Conservation (phyloP, 2,113 vertebrate genomes). For the Odocoileus hemionus region DNA sequence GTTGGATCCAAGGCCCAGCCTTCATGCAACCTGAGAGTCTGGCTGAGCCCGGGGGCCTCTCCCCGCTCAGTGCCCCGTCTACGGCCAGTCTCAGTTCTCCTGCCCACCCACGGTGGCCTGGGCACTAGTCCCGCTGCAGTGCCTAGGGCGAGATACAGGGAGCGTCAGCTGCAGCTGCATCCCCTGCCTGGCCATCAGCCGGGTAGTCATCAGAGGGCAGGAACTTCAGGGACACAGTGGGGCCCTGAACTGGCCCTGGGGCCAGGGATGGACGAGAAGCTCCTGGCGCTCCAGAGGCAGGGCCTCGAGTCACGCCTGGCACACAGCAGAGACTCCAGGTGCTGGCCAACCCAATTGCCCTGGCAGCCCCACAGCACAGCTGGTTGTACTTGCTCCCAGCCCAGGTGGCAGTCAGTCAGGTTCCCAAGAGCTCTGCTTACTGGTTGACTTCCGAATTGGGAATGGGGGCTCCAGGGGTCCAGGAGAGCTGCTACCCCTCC, state of each 20-base stretch:
- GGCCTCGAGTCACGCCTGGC: neutral
- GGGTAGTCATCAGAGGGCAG: neutral
- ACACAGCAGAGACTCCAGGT: neutral
- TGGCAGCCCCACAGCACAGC: neutral
- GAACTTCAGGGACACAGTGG: neutral
- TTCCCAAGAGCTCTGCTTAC: neutral
- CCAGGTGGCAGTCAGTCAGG: neutral
- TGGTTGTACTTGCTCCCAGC: neutral
- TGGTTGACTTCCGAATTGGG: neutral
- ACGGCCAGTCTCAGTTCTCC: neutral
- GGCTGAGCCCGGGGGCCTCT: neutral
- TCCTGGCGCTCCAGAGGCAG: neutral
- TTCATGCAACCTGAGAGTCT: neutral
- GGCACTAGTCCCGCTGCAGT: slow-evolving; percentile 79
- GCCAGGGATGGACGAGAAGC: neutral
- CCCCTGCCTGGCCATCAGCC: slow-evolving; percentile 78
- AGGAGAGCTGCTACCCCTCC: neutral
- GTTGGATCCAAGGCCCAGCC: neutral
- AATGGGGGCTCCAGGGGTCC: neutral
- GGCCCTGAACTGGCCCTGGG: neutral
- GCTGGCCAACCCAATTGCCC: neutral
- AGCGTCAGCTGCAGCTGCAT: slow-evolving; percentile 79
- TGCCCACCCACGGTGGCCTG: slow-evolving; percentile 78
- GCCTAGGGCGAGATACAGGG: slow-evolving; percentile 80
- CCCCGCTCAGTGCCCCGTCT: fast-evolving